Conservation (phyloP, 2,888 invertebrate species). For the Andrena marginata region DNA sequence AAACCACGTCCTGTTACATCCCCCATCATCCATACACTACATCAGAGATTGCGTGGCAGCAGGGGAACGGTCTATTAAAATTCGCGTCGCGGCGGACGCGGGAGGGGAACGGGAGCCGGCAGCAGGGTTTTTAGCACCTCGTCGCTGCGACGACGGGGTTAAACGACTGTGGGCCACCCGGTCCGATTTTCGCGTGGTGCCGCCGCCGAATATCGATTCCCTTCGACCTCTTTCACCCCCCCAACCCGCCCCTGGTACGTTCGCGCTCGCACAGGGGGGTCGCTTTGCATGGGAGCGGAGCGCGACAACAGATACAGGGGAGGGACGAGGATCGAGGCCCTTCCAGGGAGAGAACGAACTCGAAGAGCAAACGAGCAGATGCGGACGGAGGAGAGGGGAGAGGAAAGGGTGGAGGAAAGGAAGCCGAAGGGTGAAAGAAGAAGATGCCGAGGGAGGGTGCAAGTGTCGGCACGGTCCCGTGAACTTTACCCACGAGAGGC, state of each 20-base stretch:
- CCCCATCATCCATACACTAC: not conserved
- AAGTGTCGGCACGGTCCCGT: slow-evolving; percentile 52
- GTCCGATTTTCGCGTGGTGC: slow-evolving; percentile 65
- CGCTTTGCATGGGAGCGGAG: slow-evolving; percentile 48
- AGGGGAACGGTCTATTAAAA: not conserved
- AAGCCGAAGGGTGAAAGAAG: not conserved
- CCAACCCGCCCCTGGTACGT: slow-evolving; percentile 42
- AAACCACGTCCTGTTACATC: too few relatives aligned
- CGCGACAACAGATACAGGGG: not conserved
- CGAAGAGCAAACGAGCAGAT: slow-evolving; percentile 3
- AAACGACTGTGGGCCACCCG: slow-evolving; percentile 63
- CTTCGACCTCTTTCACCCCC: slow-evolving; percentile 65
- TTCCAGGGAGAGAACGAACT: not conserved
- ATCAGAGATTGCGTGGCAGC: not conserved
- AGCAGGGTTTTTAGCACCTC: slow-evolving; percentile 29
- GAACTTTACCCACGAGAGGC: slow-evolving; percentile 62
- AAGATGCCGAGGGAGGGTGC: slow-evolving; percentile 4
- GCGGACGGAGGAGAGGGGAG: not conserved
- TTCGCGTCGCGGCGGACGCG: slow-evolving; percentile 36
- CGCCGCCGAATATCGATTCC: slow-evolving; percentile 74
- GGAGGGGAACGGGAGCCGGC: slow-evolving; percentile 12
- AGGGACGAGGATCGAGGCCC: not conserved
- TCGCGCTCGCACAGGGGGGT: slow-evolving; percentile 43
- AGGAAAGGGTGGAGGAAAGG: not conserved
- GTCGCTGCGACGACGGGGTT: slow-evolving; percentile 66